These are phyloP conservation scores for Orycteropus afer DNA, from an alignment of 2,113 vertebrate species.

Conservation along the genomic window DNA sequence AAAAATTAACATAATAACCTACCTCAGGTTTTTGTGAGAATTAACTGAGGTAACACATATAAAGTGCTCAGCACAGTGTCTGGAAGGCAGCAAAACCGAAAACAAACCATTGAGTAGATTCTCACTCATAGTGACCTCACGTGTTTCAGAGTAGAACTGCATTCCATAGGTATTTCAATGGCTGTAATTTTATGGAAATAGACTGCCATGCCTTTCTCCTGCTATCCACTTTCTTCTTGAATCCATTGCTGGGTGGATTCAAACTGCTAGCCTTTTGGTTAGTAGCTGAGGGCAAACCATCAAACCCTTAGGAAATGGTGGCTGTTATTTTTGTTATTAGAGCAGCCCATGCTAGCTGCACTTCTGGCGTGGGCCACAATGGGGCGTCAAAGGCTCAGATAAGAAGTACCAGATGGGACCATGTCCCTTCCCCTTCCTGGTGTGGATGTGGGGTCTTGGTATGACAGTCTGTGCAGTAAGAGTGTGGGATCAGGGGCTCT, in stretches of 20 bases:
- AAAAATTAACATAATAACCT: not conserved
- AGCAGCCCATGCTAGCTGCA: not conserved
- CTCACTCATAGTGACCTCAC: not conserved
- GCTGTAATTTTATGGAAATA: not conserved
- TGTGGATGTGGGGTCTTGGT: not conserved
- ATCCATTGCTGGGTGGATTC: not conserved
- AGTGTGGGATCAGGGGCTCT: not conserved
- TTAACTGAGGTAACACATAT: not conserved
- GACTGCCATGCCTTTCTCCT: not conserved
- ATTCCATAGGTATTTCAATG: not conserved
- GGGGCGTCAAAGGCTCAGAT: not conserved
- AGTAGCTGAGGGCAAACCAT: not conserved
- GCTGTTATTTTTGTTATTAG: not conserved
- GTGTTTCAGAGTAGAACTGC: not conserved
- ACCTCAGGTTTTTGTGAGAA: not conserved
- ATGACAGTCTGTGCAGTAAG: not conserved
- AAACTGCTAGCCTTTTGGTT: not conserved
- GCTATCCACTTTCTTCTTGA: no score
- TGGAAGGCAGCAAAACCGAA: not conserved
- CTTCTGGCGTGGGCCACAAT: conserved; percentile 42
- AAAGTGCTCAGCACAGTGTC: not conserved
- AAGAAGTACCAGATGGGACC: not conserved
- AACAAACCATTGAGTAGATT: not conserved
- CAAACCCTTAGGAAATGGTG: not conserved
- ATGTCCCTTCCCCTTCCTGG: not conserved